Conservation (phyloP, 2,888 invertebrate species). For the Octonoba sinensis region DNA sequence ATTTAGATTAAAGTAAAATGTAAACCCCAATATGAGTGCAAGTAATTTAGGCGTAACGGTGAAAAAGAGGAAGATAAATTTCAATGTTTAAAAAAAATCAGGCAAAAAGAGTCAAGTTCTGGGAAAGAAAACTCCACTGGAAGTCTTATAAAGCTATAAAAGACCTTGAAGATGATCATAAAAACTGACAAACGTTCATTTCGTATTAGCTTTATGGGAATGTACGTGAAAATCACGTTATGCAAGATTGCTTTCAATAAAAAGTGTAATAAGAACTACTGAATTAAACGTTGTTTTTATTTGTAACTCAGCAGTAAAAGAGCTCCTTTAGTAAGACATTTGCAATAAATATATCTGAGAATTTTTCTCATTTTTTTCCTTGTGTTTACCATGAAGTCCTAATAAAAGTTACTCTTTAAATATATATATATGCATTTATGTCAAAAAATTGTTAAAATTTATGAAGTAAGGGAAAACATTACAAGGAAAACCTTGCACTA, state of each 20-base stretch:
- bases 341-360: too few relatives aligned
- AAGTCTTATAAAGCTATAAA: slow-evolving; percentile 43
- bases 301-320: too few relatives aligned
- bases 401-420: too few relatives aligned
- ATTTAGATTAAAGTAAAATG: slow-evolving; percentile 47
- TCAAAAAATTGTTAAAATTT: too few relatives aligned
- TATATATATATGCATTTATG: too few relatives aligned
- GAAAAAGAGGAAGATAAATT: slow-evolving; percentile 10
- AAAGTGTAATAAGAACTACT: slow-evolving; percentile 24
- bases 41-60: slow-evolving; percentile 7
- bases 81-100: slow-evolving; percentile 25
- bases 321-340: too few relatives aligned
- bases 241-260: slow-evolving; percentile 47
- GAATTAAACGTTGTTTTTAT: slow-evolving; percentile 15
- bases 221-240: slow-evolving; percentile 44
- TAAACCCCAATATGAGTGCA: slow-evolving; percentile 27
- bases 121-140: slow-evolving; percentile 26
- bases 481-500: too few relatives aligned
- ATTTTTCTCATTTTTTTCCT: too few relatives aligned
- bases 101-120: slow-evolving; percentile 18
- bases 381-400: too few relatives aligned
- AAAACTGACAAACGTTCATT: slow-evolving; percentile 47
- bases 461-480: too few relatives aligned
- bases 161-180: slow-evolving; percentile 38
- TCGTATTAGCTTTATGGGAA: slow-evolving; percentile 47